Percentiles rank a stretch among this genome's conserved stretches.
Evolutionary conservation across 92 coral and sea anemone species (phyloP).

Genomic region (Pocillopora grandis): DNA sequence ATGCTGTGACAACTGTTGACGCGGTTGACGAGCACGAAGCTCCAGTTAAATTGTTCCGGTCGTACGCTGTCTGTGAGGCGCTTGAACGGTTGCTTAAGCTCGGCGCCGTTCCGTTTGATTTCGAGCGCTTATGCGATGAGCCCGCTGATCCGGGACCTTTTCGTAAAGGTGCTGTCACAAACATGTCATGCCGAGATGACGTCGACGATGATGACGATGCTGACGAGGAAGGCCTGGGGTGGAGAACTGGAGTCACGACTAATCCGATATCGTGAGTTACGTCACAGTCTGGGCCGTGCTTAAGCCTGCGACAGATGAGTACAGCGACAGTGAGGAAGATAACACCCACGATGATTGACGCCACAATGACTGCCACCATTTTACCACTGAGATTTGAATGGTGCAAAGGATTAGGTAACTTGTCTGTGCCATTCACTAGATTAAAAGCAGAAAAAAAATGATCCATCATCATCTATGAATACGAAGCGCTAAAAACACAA

Average conservation of each 20-base stretch:
- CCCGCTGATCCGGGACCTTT: constrained; percentile 62
- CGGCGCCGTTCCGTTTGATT: constrained; percentile 51
- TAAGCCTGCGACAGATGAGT: constrained; percentile 76
- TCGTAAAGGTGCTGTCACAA: constrained; percentile 54
- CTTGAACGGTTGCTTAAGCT: constrained; percentile 80
- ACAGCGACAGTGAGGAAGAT: constrained; percentile 70
- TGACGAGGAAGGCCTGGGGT: constrained; percentile 59
- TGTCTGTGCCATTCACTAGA: no score
- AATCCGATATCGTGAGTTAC: constrained; percentile 67
- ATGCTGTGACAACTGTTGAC: constrained; percentile 86
- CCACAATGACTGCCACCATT: constrained; percentile 84
- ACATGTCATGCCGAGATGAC: constrained; percentile 67
- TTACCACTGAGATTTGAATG: constrained; percentile 67
- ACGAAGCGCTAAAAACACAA: no score
- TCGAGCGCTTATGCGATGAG: constrained; percentile 57
- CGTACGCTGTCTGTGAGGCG: constrained; percentile 76
- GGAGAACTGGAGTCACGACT: constrained; percentile 72
- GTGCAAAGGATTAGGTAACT: not conserved
- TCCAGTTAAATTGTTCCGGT: constrained; percentile 92
- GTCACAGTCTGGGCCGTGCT: constrained; percentile 73
- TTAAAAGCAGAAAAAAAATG: no score
- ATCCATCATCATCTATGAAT: no score
- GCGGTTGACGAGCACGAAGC: constrained; percentile 87
- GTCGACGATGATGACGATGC: constrained; percentile 53
- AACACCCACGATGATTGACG: constrained; percentile 74